phyloP scores from a whole-genome alignment of 2,113 vertebrate species.

The Psephotus haematonotus region DNA sequence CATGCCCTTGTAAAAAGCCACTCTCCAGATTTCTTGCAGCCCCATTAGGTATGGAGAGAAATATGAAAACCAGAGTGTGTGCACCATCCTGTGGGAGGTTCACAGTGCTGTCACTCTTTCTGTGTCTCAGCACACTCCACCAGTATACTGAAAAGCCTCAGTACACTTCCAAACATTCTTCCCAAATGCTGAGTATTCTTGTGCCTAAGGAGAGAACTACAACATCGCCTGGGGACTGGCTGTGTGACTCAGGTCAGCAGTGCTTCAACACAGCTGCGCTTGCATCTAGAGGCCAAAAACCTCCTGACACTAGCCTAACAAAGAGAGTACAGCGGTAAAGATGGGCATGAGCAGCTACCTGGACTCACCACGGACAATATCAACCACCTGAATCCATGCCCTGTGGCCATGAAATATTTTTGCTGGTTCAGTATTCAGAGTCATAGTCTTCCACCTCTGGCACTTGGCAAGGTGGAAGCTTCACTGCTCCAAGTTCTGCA shows the following conservation, averaged over 20 bases:
- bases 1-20: not conserved
- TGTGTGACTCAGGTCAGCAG: not conserved
- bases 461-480: not conserved
- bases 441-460: not conserved
- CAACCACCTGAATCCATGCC: not conserved
- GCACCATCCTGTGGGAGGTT: not conserved
- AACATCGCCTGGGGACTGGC: not conserved
- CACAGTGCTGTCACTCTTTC: not conserved
- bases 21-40: not conserved
- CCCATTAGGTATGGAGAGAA: not conserved
- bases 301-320: not conserved
- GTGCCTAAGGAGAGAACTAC: not conserved
- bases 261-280: not conserved
- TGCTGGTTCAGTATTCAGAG: not conserved
- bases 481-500: not conserved
- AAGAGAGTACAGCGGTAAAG: not conserved
- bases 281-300: not conserved
- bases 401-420: not conserved
- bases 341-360: not conserved
- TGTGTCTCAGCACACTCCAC: not conserved
- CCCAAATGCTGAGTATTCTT: not conserved
- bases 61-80: fast-evolving
- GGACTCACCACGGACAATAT: not conserved
- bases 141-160: not conserved
- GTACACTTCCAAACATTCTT: not conserved